Evolutionary conservation across 2,888 invertebrate genomes (phyloP), one percentile per base, ranked within the genome.

Genomic region (Drymonia ruficornis): DNA sequence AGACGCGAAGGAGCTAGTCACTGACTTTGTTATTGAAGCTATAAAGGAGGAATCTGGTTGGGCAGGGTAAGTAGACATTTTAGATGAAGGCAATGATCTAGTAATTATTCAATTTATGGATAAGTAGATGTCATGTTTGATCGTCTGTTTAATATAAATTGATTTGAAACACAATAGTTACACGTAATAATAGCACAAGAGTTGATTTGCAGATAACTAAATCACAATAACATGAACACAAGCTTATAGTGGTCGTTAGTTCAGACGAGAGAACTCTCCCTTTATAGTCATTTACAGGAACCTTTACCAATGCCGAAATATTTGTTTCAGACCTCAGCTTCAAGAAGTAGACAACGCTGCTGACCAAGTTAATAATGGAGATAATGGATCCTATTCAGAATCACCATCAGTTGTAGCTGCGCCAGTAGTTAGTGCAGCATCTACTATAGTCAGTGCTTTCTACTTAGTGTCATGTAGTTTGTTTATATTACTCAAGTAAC

Each of bases 1-100:
- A 0, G 87, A 87, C 61, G 78, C 75, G 2, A 87, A 77, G 29
- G 83, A 81, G n/a, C 53, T 87, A 9, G 86, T 89, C 0, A 86
- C 84, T 0, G 73, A 81, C 53, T 81, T 72, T 54, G 77, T 87
- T 28, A 78, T 87, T 53, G 67, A 78, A 49, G 65, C 68, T 6
- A 65, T 83, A 28, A 52, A 28, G 19, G 54, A 53, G 36, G 48
- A 36, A 1, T 42, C 53, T 31, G 40, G 47, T 18, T 47, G 31
- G 47, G 34, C 45, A 18, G 56, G 34, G 67, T 63, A 52, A 53
- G 62, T 60, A 19, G 7, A 36, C 4, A 23, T 9, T 19, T n/a
- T 7, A 44, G 13, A 19, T 18, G 8, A 44, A 44, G 8, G 13
- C 18, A 2, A 19, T 19, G 2, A 13, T 9, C 7, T 34, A 34